These are phyloP conservation scores for Chaenodraco wilsoni DNA, from an alignment of 2,797 vertebrate genomes.

Conservation along the genomic window DNA sequence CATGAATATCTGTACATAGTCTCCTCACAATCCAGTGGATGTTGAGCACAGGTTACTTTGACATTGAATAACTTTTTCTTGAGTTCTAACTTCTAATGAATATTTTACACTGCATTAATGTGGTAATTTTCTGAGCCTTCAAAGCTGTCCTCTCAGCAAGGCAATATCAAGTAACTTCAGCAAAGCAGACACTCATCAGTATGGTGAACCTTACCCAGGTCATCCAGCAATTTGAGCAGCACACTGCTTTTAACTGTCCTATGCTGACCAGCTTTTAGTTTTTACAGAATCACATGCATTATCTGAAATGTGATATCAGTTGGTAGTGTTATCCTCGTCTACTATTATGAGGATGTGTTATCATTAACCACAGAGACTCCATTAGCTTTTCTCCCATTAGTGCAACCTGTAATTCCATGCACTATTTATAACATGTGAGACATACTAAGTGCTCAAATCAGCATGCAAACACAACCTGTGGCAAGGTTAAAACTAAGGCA, in stretches of 20 bases:
- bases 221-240: not conserved
- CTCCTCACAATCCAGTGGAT: too few species aligned
- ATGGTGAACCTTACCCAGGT: not conserved
- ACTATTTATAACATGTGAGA: not conserved
- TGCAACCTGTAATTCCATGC: constrained; percentile 1
- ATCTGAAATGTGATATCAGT: not conserved
- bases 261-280: not conserved
- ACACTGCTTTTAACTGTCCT: not conserved
- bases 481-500: constrained; percentile 62
- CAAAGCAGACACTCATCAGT: not conserved
- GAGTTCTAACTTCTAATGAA: not conserved
- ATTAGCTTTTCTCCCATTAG: not conserved
- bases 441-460: constrained; percentile 18
- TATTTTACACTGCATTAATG: constrained; percentile 13
- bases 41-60: not conserved
- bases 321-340: not conserved
- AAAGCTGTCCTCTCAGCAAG: not conserved
- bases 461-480: constrained; percentile 12
- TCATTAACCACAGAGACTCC: not conserved
- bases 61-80: constrained; percentile 5
- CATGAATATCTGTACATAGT: not conserved
- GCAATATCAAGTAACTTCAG: not conserved
- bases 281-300: not conserved
- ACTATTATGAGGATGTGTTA: not conserved
- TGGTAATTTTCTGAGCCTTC: not conserved